Evolutionary conservation across 1,140 invertebrate genomes (phyloP).

Genomic region (Halyomorpha halys): DNA sequence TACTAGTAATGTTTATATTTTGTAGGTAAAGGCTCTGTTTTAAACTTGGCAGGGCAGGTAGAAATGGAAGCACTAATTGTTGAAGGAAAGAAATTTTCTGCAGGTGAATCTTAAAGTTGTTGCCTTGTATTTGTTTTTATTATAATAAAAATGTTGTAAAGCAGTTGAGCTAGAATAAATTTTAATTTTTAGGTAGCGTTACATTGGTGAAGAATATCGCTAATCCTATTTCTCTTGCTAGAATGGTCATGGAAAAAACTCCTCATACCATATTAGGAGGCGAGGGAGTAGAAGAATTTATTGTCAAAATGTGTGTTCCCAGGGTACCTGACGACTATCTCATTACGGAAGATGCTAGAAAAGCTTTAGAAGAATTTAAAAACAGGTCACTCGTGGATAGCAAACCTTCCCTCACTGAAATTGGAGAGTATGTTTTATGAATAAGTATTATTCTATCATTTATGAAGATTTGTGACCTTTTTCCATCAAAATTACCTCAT

Average conservation of each 20-base stretch:
- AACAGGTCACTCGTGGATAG: constrained; percentile 35
- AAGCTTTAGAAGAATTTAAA: constrained; percentile 46
- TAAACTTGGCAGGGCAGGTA: constrained; percentile 53
- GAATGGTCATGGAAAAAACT: constrained; percentile 61
- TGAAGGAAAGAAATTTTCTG: constrained; percentile 48
- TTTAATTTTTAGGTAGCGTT: constrained; percentile 38
- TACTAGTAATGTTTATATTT: not conserved
- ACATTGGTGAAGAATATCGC: constrained; percentile 52
- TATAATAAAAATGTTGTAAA: not conserved
- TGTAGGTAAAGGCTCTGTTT: constrained; percentile 53
- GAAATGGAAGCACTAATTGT: constrained; percentile 72
- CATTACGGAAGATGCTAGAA: constrained; percentile 51
- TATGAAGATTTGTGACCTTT: too few relatives aligned
- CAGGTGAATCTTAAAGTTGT: constrained; percentile 36
- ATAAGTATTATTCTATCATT: too few relatives aligned
- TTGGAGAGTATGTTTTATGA: constrained; percentile 34
- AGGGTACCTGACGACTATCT: constrained; percentile 48
- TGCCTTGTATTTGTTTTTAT: not conserved
- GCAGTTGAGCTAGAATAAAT: not conserved
- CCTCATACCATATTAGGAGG: constrained; percentile 61
- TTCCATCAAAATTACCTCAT: too few relatives aligned
- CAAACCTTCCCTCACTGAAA: constrained; percentile 40
- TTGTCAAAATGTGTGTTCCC: constrained; percentile 42
- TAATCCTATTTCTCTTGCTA: constrained; percentile 61
- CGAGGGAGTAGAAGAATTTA: constrained; percentile 61